Evolutionary conservation across 2,797 vertebrate species (phyloP).

Genomic region (Siniperca undulata): DNA sequence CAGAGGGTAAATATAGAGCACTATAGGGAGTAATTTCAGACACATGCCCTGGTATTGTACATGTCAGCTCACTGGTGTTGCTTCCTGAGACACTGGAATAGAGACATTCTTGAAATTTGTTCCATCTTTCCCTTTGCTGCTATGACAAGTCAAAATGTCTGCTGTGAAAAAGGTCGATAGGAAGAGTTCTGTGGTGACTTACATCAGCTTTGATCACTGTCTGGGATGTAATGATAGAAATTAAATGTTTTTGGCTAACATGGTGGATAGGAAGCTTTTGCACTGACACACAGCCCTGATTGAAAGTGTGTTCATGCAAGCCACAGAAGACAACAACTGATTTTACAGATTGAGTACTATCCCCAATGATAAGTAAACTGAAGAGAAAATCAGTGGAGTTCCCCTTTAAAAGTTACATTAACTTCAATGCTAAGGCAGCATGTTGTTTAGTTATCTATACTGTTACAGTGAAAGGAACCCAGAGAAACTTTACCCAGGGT

Average conservation of each 20-base stretch:
- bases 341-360: neutral
- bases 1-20: neutral
- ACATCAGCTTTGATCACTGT: neutral
- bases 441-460: neutral
- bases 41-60: neutral
- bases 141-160: neutral
- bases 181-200: neutral
- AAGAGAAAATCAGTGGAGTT: neutral
- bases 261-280: neutral
- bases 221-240: neutral
- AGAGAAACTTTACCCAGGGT: slow-evolving; percentile 86
- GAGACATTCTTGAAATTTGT: neutral
- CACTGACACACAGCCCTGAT: neutral
- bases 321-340: neutral
- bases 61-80: neutral
- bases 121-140: neutral
- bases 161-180: neutral
- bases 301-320: neutral
- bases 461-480: neutral
- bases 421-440: too few species aligned
- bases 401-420: neutral
- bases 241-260: neutral
- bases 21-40: neutral
- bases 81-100: neutral
- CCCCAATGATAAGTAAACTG: neutral